phyloP scores from a whole-genome alignment of 2,888 invertebrate genomes.

The Zelleria hepariella region DNA sequence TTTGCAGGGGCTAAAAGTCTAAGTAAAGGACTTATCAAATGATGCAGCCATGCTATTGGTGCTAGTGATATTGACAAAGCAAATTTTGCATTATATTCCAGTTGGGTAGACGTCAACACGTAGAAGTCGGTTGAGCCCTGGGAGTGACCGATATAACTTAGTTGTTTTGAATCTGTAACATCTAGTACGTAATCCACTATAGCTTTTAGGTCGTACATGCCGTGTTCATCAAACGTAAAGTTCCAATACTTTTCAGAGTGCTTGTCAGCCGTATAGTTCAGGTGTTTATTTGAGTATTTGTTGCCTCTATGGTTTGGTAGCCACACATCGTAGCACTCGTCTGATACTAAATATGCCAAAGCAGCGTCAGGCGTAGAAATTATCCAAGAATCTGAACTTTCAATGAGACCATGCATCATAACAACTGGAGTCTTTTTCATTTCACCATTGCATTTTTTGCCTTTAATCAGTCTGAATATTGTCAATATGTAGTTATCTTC shows the following conservation, averaged over 20 bases:
- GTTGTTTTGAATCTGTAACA: conserved; percentile 48
- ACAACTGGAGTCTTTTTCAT: conserved; percentile 68
- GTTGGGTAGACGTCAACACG: conserved; percentile 77
- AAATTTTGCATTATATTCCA: conserved; percentile 77
- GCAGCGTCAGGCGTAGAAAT: conserved; percentile 75
- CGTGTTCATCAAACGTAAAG: conserved; percentile 91
- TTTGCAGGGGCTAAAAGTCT: conserved; percentile 71
- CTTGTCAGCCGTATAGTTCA: conserved; percentile 61
- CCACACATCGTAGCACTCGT: conserved; percentile 85
- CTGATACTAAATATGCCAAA: conserved; percentile 76
- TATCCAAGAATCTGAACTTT: conserved; percentile 85
- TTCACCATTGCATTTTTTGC: conserved; percentile 35
- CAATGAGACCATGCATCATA: conserved; percentile 86
- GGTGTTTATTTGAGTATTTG: conserved; percentile 78
- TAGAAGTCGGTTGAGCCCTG: conserved; percentile 89
- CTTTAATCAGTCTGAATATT: conserved; percentile 83
- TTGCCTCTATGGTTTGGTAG: conserved; percentile 88
- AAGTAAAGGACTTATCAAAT: conserved; percentile 76
- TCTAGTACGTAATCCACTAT: conserved; percentile 78
- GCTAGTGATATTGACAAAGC: conserved; percentile 78
- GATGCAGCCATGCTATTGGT: conserved; percentile 77
- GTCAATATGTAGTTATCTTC: conserved; percentile 87
- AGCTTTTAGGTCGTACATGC: conserved; percentile 87
- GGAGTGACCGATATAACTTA: conserved; percentile 89
- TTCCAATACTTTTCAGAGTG: conserved; percentile 75